These are phyloP conservation scores for Onthophagus taurus DNA, from an alignment of 1,140 invertebrate species.

Conservation along the genomic window DNA sequence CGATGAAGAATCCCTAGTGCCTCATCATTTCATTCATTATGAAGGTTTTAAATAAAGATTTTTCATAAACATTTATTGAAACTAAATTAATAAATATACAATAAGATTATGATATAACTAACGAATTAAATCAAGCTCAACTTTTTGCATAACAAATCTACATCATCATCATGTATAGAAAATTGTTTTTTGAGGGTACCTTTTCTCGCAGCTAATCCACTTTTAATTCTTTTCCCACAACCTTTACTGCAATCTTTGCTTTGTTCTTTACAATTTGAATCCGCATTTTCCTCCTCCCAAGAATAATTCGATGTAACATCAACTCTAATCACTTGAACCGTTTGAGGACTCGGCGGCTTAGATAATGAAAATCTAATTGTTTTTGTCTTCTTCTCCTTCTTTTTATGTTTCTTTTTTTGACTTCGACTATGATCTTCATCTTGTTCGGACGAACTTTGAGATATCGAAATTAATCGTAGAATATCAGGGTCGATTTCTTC, in stretches of 20 bases:
- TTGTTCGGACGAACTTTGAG: slow-evolving; percentile 3
- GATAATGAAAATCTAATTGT: slow-evolving; percentile 29
- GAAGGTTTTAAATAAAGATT: too few relatives aligned
- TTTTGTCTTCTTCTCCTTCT: slow-evolving; percentile 23
- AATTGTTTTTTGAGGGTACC: not conserved
- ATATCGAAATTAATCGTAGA: slow-evolving; percentile 3
- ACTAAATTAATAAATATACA: too few relatives aligned
- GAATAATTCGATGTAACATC: slow-evolving; percentile 32
- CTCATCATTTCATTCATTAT: too few relatives aligned
- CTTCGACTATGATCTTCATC: slow-evolving; percentile 6
- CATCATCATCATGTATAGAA: too few relatives aligned
- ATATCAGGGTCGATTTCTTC: slow-evolving; percentile 12
- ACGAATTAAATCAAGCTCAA: too few relatives aligned
- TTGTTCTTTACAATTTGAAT: not conserved
- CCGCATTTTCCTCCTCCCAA: slow-evolving; percentile 4
- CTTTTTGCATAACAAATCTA: too few relatives aligned
- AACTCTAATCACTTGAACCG: slow-evolving; percentile 33
- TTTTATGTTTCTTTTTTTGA: slow-evolving; percentile 11
- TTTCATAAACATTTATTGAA: too few relatives aligned
- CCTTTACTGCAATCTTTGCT: slow-evolving; percentile 8
- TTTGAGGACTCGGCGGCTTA: slow-evolving; percentile 31
- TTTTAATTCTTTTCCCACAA: slow-evolving; percentile 5
- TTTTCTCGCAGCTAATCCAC: not conserved
- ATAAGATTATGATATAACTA: too few relatives aligned
- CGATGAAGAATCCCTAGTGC: too few relatives aligned